Conservation (phyloP, 1,140 invertebrate genomes). For the Hylaeus anthracinus region DNA sequence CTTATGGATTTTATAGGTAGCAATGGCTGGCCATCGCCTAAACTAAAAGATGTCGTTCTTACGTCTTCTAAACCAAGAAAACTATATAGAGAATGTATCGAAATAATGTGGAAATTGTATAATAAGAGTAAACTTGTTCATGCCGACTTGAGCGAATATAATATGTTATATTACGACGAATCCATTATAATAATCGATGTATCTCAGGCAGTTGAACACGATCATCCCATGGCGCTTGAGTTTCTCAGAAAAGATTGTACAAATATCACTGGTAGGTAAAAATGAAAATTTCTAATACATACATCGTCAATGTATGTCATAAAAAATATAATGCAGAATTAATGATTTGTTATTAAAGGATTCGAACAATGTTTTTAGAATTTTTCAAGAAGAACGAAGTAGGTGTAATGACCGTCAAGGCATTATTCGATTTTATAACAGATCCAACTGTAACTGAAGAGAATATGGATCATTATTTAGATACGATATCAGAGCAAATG, state of each 20-base stretch:
- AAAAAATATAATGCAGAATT: neutral
- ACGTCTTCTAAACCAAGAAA: constrained; percentile 85
- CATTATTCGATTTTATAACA: constrained; percentile 98
- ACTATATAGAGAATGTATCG: constrained; percentile 94
- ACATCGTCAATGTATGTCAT: constrained; percentile 10
- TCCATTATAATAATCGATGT: constrained; percentile 97
- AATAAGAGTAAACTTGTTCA: constrained; percentile 97
- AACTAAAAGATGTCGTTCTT: constrained; percentile 90
- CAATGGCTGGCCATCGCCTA: constrained; percentile 94
- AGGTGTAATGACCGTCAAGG: constrained; percentile 93
- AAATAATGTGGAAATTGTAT: constrained; percentile 95
- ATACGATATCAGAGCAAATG: constrained; percentile 86
- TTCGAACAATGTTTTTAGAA: constrained; percentile 81
- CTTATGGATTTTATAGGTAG: constrained; percentile 97
- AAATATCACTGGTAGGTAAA: constrained; percentile 88
- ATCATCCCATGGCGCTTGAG: constrained; percentile 96
- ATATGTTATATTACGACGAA: constrained; percentile 93
- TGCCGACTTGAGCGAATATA: constrained; percentile 98
- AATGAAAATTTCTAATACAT: constrained; percentile 6
- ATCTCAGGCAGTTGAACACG: constrained; percentile 98
- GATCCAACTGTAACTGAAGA: constrained; percentile 91
- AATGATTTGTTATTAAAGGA: constrained; percentile 1
- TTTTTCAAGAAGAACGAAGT: constrained; percentile 96
- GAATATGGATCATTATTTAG: constrained; percentile 91
- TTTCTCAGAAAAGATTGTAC: constrained; percentile 97